Evolutionary conservation across 2,797 vertebrate genomes (phyloP).

Genomic region (Poeciliopsis paucimaculata): DNA sequence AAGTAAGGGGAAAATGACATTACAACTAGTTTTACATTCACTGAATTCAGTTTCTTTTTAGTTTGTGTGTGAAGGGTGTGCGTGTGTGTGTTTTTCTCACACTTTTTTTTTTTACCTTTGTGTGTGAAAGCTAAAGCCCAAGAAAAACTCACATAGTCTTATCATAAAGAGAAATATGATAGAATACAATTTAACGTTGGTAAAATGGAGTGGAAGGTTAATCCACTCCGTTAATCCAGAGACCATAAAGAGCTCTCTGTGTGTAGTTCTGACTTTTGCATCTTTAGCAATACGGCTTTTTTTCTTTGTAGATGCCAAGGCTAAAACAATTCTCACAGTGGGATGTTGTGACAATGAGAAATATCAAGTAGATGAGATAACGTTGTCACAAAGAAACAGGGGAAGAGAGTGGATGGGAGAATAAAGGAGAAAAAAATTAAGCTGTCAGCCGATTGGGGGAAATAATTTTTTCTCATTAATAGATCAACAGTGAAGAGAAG

Average conservation of each 20-base stretch:
- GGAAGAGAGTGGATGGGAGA: background rate
- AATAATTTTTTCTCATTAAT: constrained; percentile 21
- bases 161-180: constrained; percentile 18
- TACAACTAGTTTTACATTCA: constrained; percentile 30
- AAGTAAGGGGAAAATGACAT: constrained; percentile 40
- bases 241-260: constrained; percentile 67
- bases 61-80: background rate
- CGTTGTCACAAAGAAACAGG: constrained; percentile 5
- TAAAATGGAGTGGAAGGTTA: constrained; percentile 62
- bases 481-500: background rate
- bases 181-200: constrained; percentile 44
- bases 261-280: constrained; percentile 53
- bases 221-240: constrained; percentile 59
- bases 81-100: no score
- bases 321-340: constrained; percentile 47
- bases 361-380: constrained; percentile 12
- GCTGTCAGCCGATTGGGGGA: constrained; percentile 4
- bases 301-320: constrained; percentile 40
- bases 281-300: constrained; percentile 60
- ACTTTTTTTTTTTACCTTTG: background rate
- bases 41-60: constrained; percentile 7
- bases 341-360: constrained; percentile 37
- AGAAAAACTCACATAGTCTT: background rate
- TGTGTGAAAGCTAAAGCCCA: background rate
- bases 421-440: background rate